Conservation (phyloP, 2,888 invertebrate species). For the Glyphotaelius pellucidus region DNA sequence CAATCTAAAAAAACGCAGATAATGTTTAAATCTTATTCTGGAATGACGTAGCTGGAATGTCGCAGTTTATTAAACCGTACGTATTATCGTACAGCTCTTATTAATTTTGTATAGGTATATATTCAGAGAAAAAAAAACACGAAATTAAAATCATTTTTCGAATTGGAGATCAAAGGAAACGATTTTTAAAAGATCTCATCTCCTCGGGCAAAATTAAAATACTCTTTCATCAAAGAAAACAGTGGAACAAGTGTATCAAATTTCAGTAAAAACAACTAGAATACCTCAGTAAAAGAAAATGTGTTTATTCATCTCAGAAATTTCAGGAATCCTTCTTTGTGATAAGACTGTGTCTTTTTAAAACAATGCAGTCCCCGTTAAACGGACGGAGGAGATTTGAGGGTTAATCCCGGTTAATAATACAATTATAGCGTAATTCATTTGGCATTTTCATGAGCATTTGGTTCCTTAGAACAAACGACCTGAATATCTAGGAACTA, state of each 20-base stretch:
- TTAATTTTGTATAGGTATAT: too few relatives aligned
- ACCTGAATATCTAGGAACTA: too few relatives aligned
- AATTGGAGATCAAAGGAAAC: background rate
- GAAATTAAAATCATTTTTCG: background rate
- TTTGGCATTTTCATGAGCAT: too few relatives aligned
- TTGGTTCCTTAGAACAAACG: too few relatives aligned
- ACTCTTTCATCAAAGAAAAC: background rate
- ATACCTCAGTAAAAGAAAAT: background rate
- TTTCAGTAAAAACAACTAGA: background rate
- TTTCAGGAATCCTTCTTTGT: background rate
- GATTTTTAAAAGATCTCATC: background rate
- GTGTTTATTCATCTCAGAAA: background rate
- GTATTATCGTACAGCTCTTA: too few relatives aligned
- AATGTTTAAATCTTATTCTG: too few relatives aligned
- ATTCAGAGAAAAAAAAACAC: background rate
- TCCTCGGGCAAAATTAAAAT: background rate
- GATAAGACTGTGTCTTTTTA: background rate
- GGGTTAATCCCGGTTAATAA: too few relatives aligned
- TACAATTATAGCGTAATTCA: too few relatives aligned
- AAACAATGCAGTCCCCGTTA: background rate
- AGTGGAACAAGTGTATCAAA: background rate
- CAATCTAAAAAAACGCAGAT: too few relatives aligned
- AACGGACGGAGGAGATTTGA: background rate
- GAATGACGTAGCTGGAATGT: too few relatives aligned
- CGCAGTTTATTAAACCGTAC: too few relatives aligned